These are phyloP conservation scores for Hydropsyche tenuis DNA, from an alignment of 1,140 invertebrate genomes.

Conservation along the genomic window DNA sequence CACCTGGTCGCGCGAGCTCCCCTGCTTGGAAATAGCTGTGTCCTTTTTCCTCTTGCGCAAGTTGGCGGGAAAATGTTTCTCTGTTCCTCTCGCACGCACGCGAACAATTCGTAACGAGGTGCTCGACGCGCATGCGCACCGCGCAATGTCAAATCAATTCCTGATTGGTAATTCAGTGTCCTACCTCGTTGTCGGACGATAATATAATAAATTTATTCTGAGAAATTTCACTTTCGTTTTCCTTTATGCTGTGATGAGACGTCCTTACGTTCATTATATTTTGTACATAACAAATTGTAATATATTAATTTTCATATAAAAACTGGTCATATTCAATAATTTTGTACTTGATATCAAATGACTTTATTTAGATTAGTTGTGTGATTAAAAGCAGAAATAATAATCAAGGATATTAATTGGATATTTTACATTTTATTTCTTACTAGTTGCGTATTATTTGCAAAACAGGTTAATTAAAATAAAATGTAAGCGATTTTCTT, in stretches of 20 bases:
- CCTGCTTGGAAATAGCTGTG: neutral
- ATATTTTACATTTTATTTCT: neutral
- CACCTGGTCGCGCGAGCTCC: constrained; percentile 16
- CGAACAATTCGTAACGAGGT: constrained; percentile 33
- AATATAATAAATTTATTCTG: too few relatives aligned
- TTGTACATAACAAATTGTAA: too few relatives aligned
- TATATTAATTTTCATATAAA: neutral
- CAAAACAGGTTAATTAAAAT: too few relatives aligned
- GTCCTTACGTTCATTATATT: too few relatives aligned
- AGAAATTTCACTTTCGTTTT: too few relatives aligned
- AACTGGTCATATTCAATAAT: neutral
- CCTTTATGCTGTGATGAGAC: too few relatives aligned
- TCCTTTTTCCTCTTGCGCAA: neutral
- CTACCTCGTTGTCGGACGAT: constrained; percentile 37
- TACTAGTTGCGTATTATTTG: neutral
- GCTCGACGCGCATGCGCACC: constrained; percentile 43
- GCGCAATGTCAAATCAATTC: constrained; percentile 50
- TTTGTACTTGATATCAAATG: too few relatives aligned
- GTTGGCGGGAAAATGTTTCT: neutral
- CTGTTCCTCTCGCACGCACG: constrained; percentile 31
- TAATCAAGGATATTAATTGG: neutral
- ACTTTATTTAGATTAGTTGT: too few relatives aligned
- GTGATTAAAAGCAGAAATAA: too few relatives aligned
- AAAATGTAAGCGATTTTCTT: too few relatives aligned
- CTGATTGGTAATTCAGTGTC: constrained; percentile 43